Conservation (phyloP, 2,888 invertebrate species). For the Tethea ocularis region DNA sequence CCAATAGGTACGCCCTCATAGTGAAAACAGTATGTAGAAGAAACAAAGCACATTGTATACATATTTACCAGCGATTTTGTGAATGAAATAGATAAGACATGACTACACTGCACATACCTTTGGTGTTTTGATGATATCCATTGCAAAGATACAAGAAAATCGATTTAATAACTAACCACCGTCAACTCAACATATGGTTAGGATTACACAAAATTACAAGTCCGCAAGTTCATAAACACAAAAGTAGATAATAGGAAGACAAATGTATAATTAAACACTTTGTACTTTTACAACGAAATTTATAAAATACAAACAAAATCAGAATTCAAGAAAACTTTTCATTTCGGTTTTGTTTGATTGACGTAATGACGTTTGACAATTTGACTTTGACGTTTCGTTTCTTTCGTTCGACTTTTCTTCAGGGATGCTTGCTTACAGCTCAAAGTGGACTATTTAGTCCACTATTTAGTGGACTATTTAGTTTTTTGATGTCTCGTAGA, state of each 20-base stretch:
- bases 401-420: too few relatives aligned
- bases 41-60: background rate
- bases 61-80: background rate
- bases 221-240: slow-evolving; percentile 12
- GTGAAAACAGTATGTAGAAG: background rate
- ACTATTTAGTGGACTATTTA: too few relatives aligned
- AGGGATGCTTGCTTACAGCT: too few relatives aligned
- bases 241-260: slow-evolving; percentile 10
- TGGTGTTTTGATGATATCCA: slow-evolving; percentile 76
- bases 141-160: slow-evolving; percentile 55
- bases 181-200: slow-evolving; percentile 41
- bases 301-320: slow-evolving; percentile 20
- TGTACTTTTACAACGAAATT: slow-evolving; percentile 14
- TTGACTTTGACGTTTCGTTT: too few relatives aligned
- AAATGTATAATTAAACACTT: slow-evolving; percentile 13
- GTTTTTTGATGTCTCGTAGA: too few relatives aligned
- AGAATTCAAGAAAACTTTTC: slow-evolving; percentile 18
- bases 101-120: slow-evolving; percentile 56
- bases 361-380: too few relatives aligned
- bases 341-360: slow-evolving; percentile 11
- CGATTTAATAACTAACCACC: slow-evolving; percentile 59
- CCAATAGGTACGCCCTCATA: background rate
- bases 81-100: background rate
- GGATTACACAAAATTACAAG: slow-evolving; percentile 19
- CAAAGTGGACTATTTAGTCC: too few relatives aligned